phyloP scores from a whole-genome alignment of 1,140 invertebrate genomes.

The Drosophila kikkawai region DNA sequence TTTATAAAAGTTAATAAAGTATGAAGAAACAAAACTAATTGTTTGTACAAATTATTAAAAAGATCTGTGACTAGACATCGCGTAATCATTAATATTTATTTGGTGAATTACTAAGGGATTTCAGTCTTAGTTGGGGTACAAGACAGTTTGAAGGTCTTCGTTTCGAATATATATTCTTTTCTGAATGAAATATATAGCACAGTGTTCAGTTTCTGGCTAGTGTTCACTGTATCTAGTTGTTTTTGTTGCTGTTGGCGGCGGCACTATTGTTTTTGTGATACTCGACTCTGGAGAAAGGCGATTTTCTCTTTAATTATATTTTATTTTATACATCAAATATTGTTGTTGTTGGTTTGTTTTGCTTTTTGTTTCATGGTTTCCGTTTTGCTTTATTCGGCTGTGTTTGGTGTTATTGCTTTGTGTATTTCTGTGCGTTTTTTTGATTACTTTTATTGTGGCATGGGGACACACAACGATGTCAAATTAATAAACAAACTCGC shows the following conservation, averaged over 20 bases:
- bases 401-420: conserved; percentile 21
- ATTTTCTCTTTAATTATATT: conserved; percentile 84
- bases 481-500: conserved; percentile 80
- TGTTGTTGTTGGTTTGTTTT: conserved; percentile 57
- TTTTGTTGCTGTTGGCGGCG: conserved; percentile 58
- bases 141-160: too few relatives aligned
- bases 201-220: background rate
- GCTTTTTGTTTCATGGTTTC: conserved; percentile 59
- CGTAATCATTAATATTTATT: background rate
- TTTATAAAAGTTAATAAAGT: background rate
- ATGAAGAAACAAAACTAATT: background rate
- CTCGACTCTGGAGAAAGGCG: conserved; percentile 74
- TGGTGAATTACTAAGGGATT: background rate
- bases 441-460: conserved; percentile 38
- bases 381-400: conserved; percentile 62
- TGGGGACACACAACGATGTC: conserved; percentile 65
- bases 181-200: too few relatives aligned
- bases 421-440: conserved; percentile 7
- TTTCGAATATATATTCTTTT: background rate
- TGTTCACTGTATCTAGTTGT: conserved; percentile 10
- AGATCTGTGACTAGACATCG: background rate
- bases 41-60: background rate
- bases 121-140: too few relatives aligned
- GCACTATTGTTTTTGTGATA: conserved; percentile 81
- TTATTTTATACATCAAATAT: conserved; percentile 78